Conservation (phyloP, 2,888 invertebrate genomes). For the Leptopilina syphax region DNA sequence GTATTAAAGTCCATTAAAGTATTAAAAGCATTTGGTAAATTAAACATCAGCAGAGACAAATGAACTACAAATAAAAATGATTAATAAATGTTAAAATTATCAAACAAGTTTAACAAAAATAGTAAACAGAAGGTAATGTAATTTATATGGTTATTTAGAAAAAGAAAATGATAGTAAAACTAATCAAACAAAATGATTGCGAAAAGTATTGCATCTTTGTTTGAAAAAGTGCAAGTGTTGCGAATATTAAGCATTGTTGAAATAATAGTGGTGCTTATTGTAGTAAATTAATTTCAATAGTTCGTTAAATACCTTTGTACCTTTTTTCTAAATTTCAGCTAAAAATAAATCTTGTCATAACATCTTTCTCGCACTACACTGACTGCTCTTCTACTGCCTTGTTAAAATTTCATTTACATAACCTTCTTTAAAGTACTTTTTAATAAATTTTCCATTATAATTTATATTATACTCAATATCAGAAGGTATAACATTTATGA, state of each 20-base stretch:
- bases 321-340: background rate
- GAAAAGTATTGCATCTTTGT: too few relatives aligned
- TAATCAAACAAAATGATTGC: too few relatives aligned
- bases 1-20: too few relatives aligned
- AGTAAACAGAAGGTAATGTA: too few relatives aligned
- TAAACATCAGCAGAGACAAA: too few relatives aligned
- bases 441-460: conserved; percentile 10
- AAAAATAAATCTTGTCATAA: conserved; percentile 29
- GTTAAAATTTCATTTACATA: conserved; percentile 22
- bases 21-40: background rate
- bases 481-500: background rate
- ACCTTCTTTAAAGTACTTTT: conserved; percentile 18
- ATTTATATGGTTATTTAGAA: too few relatives aligned
- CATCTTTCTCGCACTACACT: conserved; percentile 18
- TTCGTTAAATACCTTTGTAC: background rate
- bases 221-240: too few relatives aligned
- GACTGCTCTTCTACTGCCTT: conserved; percentile 6
- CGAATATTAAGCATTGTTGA: background rate
- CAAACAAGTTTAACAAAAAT: too few relatives aligned
- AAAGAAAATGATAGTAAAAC: too few relatives aligned
- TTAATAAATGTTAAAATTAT: too few relatives aligned
- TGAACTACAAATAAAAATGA: too few relatives aligned
- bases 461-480: conserved; percentile 14
- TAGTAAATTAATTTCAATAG: background rate
- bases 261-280: background rate